These are phyloP conservation scores for Ailuropoda melanoleuca DNA, from an alignment of 2,113 vertebrate genomes.

Conservation along the genomic window DNA sequence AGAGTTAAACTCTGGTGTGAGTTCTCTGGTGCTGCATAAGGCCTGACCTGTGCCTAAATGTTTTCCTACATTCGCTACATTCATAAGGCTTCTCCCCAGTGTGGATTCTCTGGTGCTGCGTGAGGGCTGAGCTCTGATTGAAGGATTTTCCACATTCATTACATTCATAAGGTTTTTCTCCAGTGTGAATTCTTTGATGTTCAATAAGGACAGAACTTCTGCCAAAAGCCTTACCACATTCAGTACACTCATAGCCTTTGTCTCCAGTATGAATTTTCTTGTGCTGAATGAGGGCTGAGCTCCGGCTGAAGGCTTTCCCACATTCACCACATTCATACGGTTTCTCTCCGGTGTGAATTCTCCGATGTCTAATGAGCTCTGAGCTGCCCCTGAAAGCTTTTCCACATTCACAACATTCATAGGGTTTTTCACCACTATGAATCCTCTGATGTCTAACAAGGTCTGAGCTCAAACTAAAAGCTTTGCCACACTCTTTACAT, in stretches of 20 bases:
- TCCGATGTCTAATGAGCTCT: conserved; percentile 65
- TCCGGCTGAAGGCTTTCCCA: conserved; percentile 73
- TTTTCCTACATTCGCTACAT: conserved; percentile 71
- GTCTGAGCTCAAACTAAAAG: conserved; percentile 71
- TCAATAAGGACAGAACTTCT: conserved; percentile 67
- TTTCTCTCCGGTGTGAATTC: conserved; percentile 73
- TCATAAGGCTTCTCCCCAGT: conserved; percentile 75
- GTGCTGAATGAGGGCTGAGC: conserved; percentile 68
- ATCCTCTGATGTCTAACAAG: conserved; percentile 73
- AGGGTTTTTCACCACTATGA: conserved; percentile 76
- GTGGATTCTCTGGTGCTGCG: conserved; percentile 67
- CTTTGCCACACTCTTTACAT: conserved; percentile 77
- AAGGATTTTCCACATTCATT: conserved; percentile 73
- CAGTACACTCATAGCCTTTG: conserved; percentile 65
- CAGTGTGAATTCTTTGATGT: conserved; percentile 73
- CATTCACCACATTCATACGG: conserved; percentile 71
- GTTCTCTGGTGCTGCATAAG: conserved; percentile 72
- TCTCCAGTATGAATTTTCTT: conserved; percentile 72
- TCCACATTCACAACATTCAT: conserved; percentile 72
- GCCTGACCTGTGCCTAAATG: conserved; percentile 71
- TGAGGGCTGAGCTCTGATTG: conserved; percentile 67
- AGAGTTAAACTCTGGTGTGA: conserved; percentile 63
- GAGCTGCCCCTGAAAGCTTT: conserved; percentile 72
- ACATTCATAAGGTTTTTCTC: conserved; percentile 69
- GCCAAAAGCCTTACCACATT: conserved; percentile 72